Conservation (phyloP, 2,113 vertebrate species). For the Aptenodytes forsteri region DNA sequence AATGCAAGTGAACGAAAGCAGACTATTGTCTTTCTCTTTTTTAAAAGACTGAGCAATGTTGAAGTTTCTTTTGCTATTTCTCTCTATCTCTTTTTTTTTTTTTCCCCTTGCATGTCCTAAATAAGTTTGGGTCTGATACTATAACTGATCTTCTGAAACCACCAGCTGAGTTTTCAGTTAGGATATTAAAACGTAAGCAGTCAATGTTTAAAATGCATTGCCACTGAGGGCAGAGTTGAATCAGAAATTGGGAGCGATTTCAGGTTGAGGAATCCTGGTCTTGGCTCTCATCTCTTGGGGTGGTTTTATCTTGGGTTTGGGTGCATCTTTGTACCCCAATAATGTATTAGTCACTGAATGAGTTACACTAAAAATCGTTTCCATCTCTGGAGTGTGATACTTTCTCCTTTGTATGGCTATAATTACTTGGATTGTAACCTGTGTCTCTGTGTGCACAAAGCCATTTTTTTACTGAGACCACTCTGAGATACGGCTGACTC, state of each 20-base stretch:
- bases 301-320: not conserved
- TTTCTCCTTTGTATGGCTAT: not conserved
- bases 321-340: not conserved
- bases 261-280: not conserved
- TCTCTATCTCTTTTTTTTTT: accelerated
- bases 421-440: not conserved
- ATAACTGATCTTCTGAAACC: not conserved
- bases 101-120: not conserved
- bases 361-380: not conserved
- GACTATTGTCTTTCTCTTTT: not conserved
- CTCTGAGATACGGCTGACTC: not conserved
- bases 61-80: not conserved
- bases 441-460: not conserved
- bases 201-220: not conserved
- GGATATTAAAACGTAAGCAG: not conserved
- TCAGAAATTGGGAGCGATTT: not conserved
- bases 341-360: not conserved
- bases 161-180: not conserved
- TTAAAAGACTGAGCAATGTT: not conserved
- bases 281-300: not conserved
- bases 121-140: not conserved
- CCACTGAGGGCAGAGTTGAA: not conserved
- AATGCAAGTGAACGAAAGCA: not conserved
- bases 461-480: not conserved
- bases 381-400: not conserved